Evolutionary conservation across 1,140 invertebrate genomes (phyloP).

Genomic region (Hyposmocoma kahamanoa): DNA sequence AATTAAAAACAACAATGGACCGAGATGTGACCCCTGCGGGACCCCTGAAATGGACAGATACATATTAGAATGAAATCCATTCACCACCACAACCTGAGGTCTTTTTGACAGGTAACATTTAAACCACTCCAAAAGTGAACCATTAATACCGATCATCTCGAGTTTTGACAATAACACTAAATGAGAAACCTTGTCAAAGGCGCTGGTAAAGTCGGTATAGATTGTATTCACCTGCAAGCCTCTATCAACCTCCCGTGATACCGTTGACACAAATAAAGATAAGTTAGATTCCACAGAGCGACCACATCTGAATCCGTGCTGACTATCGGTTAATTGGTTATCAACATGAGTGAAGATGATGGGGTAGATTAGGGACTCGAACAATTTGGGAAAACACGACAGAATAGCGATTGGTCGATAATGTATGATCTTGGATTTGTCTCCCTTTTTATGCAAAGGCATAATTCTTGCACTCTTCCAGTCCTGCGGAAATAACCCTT

Average conservation of each 20-base stretch:
- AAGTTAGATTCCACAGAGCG: not conserved
- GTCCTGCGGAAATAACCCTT: conserved; percentile 6
- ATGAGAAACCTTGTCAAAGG: not conserved
- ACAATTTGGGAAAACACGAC: not conserved
- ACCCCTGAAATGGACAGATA: not conserved
- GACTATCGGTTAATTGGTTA: not conserved
- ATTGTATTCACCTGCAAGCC: not conserved
- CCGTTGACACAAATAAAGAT: not conserved
- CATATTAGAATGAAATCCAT: not conserved
- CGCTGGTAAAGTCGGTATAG: not conserved
- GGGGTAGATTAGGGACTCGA: not conserved
- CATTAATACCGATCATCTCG: not conserved
- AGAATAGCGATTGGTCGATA: not conserved
- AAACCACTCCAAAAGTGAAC: not conserved
- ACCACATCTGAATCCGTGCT: not conserved
- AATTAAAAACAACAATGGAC: not conserved
- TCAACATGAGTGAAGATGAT: not conserved
- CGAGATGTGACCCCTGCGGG: not conserved
- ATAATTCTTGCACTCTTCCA: conserved; percentile 15
- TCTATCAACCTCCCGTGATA: not conserved
- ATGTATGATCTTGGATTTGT: conserved; percentile 7
- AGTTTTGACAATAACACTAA: not conserved
- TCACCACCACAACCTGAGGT: not conserved
- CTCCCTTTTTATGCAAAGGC: conserved; percentile 13
- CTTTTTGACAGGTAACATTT: not conserved